Base-by-base conservation (phyloP, 2,888 invertebrate genomes). In the Perdita meconis region DNA sequence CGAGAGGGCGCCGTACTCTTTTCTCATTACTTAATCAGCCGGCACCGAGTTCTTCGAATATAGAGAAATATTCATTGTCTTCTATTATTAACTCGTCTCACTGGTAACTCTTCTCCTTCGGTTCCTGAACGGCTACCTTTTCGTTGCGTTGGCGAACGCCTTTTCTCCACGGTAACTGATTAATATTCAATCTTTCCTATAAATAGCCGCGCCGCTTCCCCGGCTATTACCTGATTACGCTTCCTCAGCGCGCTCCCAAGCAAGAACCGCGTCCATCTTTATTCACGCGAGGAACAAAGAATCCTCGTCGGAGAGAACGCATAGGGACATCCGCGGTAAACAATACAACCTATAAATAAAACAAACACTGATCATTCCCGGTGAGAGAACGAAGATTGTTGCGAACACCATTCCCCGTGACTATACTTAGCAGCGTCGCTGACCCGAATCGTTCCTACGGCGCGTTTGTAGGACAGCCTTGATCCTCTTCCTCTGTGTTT, bases 401-500 rank as follows among this genome's bases (percentile, higher is more conserved):
- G 50, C 56, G 10, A 13, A 19, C 22, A 36, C 44, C 19, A 68
- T 24, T 10, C 47, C n/a, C 13, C 10, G 22, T 12, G 36, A 36
- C 36, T 59, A 70, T 76, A 59, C 38, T 68, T 70, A 51, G 77
- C 77, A 44, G 44, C 69, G 38, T 57, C 65, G 57, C 40, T 77
- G 78, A 79, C 78, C 78, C 64, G 78, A 79, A 78, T 67, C 67
- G 68, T 59, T 53, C 60, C 42, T 59, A 63, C 67, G 44, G 13
- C 72, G 59, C 64, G 50, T 78, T 72, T 67, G 50, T 65, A 61
- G 72, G 50, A 61, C 72, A 72, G 60, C 79, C 79, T 78, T 78
- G 79, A 78, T 79, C 79, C 71, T 72, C 78, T 79, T 79, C 64
- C 72, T 68, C 72, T 26, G 36, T 65, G 64, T 72, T 78, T 78